Conservation (phyloP, 2,113 vertebrate genomes). For the Mormyrus lacerda region DNA sequence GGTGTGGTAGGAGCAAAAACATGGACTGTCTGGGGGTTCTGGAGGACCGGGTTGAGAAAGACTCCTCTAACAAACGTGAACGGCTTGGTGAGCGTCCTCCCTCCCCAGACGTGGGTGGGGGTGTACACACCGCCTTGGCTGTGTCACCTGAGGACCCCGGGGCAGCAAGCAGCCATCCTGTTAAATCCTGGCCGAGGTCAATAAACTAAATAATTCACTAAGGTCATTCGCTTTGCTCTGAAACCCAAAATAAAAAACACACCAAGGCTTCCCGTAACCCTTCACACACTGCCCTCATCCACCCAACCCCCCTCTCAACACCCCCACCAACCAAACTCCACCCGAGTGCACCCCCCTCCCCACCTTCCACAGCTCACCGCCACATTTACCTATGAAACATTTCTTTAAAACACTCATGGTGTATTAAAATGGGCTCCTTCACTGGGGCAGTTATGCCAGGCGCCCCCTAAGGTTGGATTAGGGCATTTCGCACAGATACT, state of each 20-base stretch:
- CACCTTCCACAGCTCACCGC: neutral
- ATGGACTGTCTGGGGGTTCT: slow-evolving; percentile 1
- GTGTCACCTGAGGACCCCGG: slow-evolving; percentile 68
- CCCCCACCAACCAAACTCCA: neutral
- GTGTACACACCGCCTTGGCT: slow-evolving; percentile 61
- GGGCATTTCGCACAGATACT: neutral
- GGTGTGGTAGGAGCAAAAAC: neutral
- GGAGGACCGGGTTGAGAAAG: slow-evolving; percentile 30
- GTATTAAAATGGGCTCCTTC: neutral
- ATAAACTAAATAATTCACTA: slow-evolving; percentile 78
- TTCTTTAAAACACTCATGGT: neutral
- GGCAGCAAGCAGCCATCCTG: slow-evolving; percentile 70
- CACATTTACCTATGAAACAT: neutral
- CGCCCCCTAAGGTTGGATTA: neutral
- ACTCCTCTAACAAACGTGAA: slow-evolving; percentile 39
- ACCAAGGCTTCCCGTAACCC: neutral
- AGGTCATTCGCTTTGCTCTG: slow-evolving; percentile 62
- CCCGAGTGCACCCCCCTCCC: neutral
- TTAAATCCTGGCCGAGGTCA: slow-evolving; percentile 72
- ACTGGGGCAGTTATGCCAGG: neutral
- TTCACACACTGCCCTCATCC: neutral
- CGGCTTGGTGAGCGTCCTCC: slow-evolving; percentile 30
- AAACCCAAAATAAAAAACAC: slow-evolving; percentile 50
- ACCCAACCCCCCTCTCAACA: neutral
- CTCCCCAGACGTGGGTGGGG: slow-evolving; percentile 38